A percentile compares a stretch with the other conserved stretches of the same genome.
Evolutionary conservation across 2,113 vertebrate genomes (phyloP).

Genomic region (Octodon degus): DNA sequence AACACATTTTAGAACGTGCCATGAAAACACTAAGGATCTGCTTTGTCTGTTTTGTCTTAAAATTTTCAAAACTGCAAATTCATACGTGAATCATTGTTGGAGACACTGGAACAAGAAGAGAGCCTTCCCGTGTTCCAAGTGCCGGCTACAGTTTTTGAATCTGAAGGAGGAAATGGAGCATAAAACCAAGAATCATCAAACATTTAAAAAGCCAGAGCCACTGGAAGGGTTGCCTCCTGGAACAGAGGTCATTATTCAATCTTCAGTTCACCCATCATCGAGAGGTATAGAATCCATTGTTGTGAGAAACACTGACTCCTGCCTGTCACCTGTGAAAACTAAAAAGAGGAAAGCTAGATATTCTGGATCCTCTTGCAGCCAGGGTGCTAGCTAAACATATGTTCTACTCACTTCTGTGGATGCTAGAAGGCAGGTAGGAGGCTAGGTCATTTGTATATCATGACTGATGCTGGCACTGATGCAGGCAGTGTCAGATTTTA

Average conservation of each 20-base stretch:
- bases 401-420: neutral
- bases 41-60: conserved; percentile 96
- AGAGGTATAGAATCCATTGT: neutral
- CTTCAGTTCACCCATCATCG: neutral
- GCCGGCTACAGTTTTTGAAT: conserved; percentile 50
- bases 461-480: neutral
- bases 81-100: conserved; percentile 93
- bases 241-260: neutral
- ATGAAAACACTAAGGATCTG: conserved; percentile 95
- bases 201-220: conserved; percentile 27
- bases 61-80: conserved; percentile 90
- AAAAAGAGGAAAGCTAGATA: neutral
- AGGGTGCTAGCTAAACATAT: neutral
- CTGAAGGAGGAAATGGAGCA: neutral
- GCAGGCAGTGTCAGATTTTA: neutral
- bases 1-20: conserved; percentile 92
- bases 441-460: no score
- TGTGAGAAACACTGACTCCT: neutral
- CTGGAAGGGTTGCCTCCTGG: neutral
- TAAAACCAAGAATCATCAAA: conserved; percentile 15
- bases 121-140: conserved; percentile 22
- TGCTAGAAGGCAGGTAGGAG: neutral
- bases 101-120: neutral
- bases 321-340: neutral
- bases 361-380: neutral